phyloP scores from a whole-genome alignment of 2,888 invertebrate genomes.

The Drosophila emarginata region DNA sequence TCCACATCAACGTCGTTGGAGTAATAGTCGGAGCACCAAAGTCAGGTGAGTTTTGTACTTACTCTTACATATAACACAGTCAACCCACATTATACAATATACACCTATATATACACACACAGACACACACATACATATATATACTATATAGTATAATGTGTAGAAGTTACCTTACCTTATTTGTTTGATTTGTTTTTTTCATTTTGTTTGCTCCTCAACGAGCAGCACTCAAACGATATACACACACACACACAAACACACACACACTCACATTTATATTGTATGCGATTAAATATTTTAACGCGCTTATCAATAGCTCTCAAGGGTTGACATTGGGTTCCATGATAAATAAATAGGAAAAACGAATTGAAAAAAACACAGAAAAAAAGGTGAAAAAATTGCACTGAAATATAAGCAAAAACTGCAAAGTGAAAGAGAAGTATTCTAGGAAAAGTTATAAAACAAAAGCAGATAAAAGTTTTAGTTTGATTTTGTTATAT shows the following conservation, averaged over 20 bases:
- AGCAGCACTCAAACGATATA: not conserved
- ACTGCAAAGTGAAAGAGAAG: not conserved
- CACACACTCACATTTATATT: constrained; percentile 4
- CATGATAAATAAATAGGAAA: constrained; percentile 61
- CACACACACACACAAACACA: not conserved
- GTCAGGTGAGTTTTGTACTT: constrained; percentile 55
- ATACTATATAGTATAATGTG: constrained; percentile 9
- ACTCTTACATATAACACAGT: not conserved
- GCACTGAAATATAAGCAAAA: too few relatives aligned
- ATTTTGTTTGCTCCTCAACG: constrained; percentile 8
- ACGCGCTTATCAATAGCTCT: constrained; percentile 70
- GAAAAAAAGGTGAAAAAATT: not conserved
- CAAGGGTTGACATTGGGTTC: constrained; percentile 62
- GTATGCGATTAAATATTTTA: constrained; percentile 71
- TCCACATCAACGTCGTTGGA: constrained; percentile 14
- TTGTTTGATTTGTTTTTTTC: constrained; percentile 26
- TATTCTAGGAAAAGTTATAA: not conserved
- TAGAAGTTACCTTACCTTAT: constrained; percentile 14
- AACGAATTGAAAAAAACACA: constrained; percentile 16
- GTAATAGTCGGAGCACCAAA: constrained; percentile 37
- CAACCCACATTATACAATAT: not conserved
- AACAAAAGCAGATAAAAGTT: not conserved
- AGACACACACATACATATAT: not conserved
- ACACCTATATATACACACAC: not conserved
- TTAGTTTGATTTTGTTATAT: not conserved